Percentiles rank a stretch among this genome's conserved stretches.
Evolutionary conservation across 2,113 vertebrate genomes (phyloP).

Genomic region (Perca schrenkii): DNA sequence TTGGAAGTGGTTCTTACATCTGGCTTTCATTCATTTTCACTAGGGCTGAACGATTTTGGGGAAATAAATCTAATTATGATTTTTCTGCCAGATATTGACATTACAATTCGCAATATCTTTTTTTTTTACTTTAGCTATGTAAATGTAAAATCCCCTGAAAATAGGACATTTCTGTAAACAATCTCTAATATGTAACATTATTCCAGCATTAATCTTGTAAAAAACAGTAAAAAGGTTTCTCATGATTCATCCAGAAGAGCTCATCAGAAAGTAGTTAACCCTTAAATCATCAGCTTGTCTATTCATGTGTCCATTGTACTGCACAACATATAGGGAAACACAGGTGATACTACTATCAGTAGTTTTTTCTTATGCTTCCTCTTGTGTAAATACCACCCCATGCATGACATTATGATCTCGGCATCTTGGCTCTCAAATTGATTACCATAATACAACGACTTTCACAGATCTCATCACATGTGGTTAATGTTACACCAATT

Average conservation of each 20-base stretch:
- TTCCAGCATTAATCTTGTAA: too few species aligned
- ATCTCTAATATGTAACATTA: too few species aligned
- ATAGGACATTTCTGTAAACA: too few species aligned
- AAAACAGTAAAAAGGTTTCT: not conserved
- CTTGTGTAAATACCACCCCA: not conserved
- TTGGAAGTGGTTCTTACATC: not conserved
- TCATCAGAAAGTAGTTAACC: not conserved
- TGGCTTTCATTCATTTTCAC: not conserved
- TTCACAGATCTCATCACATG: not conserved
- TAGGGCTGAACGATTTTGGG: too few species aligned
- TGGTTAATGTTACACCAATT: not conserved
- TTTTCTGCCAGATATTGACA: too few species aligned
- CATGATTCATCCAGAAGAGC: not conserved
- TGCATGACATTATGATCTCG: not conserved
- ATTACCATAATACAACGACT: not conserved
- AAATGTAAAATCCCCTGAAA: too few species aligned
- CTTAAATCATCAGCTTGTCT: not conserved
- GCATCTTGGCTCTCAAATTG: not conserved
- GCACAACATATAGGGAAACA: not conserved
- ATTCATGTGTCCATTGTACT: not conserved
- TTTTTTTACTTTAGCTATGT: too few species aligned
- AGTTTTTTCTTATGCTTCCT: not conserved
- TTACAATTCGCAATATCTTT: too few species aligned
- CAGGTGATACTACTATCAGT: too few species aligned
- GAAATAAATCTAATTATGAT: too few species aligned